phyloP scores from a whole-genome alignment of 2,113 vertebrate species.

The Hoplias malabaricus region DNA sequence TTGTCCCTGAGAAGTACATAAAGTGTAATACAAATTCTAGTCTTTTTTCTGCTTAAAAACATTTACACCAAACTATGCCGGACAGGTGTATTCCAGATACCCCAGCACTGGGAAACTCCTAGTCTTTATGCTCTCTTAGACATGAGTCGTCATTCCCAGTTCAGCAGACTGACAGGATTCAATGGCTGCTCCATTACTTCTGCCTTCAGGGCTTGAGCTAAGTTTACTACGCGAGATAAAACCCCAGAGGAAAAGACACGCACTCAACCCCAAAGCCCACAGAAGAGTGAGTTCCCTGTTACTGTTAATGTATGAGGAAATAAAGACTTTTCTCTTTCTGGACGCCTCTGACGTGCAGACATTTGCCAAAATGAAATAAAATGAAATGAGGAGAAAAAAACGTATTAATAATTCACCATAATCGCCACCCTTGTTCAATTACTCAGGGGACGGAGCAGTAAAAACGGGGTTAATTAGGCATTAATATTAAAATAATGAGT shows the following conservation, averaged over 20 bases:
- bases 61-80: too few relatives aligned
- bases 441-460: not conserved
- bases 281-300: not conserved
- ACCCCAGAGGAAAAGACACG: not conserved
- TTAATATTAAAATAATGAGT: slow-evolving; percentile 48
- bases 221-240: not conserved
- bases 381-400: not conserved
- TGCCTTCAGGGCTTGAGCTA: not conserved
- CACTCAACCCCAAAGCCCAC: not conserved
- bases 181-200: not conserved
- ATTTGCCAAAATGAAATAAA: slow-evolving; percentile 22
- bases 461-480: slow-evolving; percentile 45
- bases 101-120: not conserved
- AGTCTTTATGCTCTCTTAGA: not conserved
- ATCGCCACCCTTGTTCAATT: slow-evolving; percentile 1
- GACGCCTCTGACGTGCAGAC: slow-evolving; percentile 5
- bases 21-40: too few relatives aligned
- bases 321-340: not conserved
- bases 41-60: too few relatives aligned
- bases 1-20: too few relatives aligned
- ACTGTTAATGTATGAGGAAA: not conserved
- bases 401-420: slow-evolving; percentile 44
- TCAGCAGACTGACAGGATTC: not conserved
- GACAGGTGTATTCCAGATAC: too few relatives aligned
- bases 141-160: not conserved